Conservation (phyloP, 2,888 invertebrate genomes). For the Lymantria monacha region DNA sequence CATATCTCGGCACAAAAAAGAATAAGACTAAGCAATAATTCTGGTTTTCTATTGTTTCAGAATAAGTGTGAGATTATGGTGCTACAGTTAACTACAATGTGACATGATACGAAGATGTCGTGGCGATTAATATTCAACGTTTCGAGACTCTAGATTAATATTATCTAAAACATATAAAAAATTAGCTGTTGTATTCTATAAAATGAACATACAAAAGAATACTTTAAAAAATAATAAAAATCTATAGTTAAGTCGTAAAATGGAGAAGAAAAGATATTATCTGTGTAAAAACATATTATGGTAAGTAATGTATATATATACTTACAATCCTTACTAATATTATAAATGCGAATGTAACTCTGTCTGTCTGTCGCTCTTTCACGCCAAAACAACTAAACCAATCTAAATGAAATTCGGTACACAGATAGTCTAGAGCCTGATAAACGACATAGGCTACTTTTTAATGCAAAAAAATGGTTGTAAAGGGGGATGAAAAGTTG, state of each 20-base stretch:
- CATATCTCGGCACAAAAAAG: too few relatives aligned
- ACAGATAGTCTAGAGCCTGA: too few relatives aligned
- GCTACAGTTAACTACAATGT: constrained; percentile 22
- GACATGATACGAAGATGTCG: constrained; percentile 26
- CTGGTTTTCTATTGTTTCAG: constrained; percentile 39
- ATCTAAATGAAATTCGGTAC: too few relatives aligned
- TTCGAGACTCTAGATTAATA: constrained; percentile 15
- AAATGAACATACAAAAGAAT: constrained; percentile 49
- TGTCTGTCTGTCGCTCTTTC: too few relatives aligned
- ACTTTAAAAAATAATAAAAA: constrained; percentile 33
- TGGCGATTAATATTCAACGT: constrained; percentile 7
- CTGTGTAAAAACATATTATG: constrained; percentile 52
- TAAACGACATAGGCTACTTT: too few relatives aligned
- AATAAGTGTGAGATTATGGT: constrained; percentile 4
- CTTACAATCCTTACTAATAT: too few relatives aligned
- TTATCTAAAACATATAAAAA: constrained; percentile 13
- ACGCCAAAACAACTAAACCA: too few relatives aligned
- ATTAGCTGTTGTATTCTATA: constrained; percentile 32
- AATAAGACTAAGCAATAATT: too few relatives aligned
- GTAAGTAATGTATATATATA: constrained; percentile 39
- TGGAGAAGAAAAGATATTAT: constrained; percentile 52
- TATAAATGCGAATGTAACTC: too few relatives aligned
- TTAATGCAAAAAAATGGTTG: too few relatives aligned
- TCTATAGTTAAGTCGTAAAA: constrained; percentile 48
- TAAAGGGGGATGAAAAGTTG: too few relatives aligned